A percentile compares a stretch with the other conserved stretches of the same genome.
These are phyloP conservation scores for Oenanthe oenanthe DNA, from an alignment of 2,113 vertebrate genomes.

Conservation along the genomic window DNA sequence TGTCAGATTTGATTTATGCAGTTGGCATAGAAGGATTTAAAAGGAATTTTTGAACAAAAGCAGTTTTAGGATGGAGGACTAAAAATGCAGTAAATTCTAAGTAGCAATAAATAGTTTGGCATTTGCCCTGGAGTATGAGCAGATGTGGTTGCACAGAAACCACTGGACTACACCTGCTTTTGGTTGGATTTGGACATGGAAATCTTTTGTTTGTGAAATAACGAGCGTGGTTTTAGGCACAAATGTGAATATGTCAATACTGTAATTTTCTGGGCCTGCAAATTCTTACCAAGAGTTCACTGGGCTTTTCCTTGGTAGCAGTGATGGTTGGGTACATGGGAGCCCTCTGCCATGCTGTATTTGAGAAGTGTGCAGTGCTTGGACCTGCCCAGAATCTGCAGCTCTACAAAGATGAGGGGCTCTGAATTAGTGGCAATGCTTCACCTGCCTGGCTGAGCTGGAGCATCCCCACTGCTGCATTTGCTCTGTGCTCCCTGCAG, in stretches of 20 bases:
- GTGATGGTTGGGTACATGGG: background rate
- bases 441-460: rapidly evolving
- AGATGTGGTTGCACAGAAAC: constrained; percentile 45
- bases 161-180: constrained; percentile 54
- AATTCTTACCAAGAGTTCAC: background rate
- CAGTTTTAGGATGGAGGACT: background rate
- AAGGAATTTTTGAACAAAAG: constrained; percentile 57
- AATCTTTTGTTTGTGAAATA: constrained; percentile 14
- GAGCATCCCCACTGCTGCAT: rapidly evolving
- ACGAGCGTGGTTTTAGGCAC: background rate
- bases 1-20: constrained; percentile 51
- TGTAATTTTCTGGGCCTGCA: background rate
- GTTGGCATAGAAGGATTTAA: constrained; percentile 18
- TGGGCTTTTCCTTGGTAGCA: background rate
- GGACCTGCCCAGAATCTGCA: background rate
- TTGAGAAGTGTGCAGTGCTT: background rate
- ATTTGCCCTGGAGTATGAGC: background rate
- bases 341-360: background rate
- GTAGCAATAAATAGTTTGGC: constrained; percentile 55
- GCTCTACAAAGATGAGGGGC: background rate
- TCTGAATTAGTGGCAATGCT: background rate
- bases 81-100: constrained; percentile 58
- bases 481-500: background rate
- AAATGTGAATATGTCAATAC: rapidly evolving
- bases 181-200: background rate